A percentile compares a stretch with the other conserved stretches of the same genome.
phyloP scores from a whole-genome alignment of 2,113 vertebrate genomes.

The Formicarius rufipectus region DNA sequence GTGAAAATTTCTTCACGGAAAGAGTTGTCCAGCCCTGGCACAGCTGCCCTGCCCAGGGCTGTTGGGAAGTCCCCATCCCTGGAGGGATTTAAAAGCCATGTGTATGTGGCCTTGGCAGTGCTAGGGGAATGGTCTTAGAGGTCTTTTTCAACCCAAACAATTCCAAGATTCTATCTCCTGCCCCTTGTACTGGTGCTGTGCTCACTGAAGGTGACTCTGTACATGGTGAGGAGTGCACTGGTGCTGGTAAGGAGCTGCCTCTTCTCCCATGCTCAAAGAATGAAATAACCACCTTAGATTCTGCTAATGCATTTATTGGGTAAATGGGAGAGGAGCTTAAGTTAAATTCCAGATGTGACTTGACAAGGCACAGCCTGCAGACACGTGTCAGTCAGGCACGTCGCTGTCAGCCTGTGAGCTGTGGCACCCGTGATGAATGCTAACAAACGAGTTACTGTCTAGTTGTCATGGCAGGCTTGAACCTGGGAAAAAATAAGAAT shows the following conservation, averaged over 20 bases:
- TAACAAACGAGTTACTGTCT: background rate
- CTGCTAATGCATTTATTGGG: background rate
- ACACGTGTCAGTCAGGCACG: background rate
- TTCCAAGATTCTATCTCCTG: background rate
- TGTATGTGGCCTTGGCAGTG: background rate
- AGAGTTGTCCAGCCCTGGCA: background rate
- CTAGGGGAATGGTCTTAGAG: background rate
- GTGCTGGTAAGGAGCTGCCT: background rate
- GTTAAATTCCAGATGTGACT: background rate
- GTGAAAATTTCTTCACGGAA: background rate
- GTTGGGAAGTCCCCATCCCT: background rate
- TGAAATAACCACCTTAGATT: background rate
- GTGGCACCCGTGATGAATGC: background rate
- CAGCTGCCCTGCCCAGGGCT: background rate
- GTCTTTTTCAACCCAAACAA: background rate
- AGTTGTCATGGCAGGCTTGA: background rate
- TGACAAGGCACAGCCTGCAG: background rate
- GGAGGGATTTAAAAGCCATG: background rate
- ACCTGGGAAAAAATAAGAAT: background rate
- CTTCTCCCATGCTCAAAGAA: background rate
- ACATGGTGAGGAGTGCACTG: fast-evolving
- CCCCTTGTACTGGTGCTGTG: background rate
- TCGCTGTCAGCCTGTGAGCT: background rate
- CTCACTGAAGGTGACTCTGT: background rate
- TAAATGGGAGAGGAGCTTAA: background rate